Evolutionary conservation across 2,113 vertebrate species (phyloP).

Genomic region (Ptyas mucosa): DNA sequence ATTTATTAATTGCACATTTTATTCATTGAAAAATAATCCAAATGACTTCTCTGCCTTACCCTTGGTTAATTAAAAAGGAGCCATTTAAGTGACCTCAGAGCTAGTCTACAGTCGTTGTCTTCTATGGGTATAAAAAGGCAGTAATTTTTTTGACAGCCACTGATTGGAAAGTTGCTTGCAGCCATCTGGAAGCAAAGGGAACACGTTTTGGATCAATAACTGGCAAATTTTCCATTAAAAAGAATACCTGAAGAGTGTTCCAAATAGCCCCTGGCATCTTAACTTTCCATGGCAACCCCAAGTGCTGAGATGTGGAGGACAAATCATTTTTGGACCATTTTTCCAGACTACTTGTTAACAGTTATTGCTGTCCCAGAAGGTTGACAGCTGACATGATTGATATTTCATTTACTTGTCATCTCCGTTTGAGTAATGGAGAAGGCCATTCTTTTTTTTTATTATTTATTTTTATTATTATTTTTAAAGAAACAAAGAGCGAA

Average conservation of each 20-base stretch:
- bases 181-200: constrained; percentile 77
- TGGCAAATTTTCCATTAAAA: constrained; percentile 98
- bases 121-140: constrained; percentile 77
- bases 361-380: constrained; percentile 84
- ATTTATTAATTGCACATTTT: constrained; percentile 12
- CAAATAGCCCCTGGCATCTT: constrained; percentile 90
- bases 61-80: constrained; percentile 68
- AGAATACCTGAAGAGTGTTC: constrained; percentile 87
- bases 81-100: constrained; percentile 30
- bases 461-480: constrained; percentile 19
- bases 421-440: constrained; percentile 72
- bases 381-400: constrained; percentile 80
- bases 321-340: constrained; percentile 80
- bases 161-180: constrained; percentile 93
- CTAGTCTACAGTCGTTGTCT: constrained; percentile 65
- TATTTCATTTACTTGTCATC: constrained; percentile 81
- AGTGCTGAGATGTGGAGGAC: constrained; percentile 66
- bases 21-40: constrained; percentile 18
- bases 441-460: constrained; percentile 28
- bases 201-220: constrained; percentile 96
- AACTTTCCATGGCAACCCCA: constrained; percentile 73
- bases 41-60: constrained; percentile 8
- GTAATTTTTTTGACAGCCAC: constrained; percentile 88
- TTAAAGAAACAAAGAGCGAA: constrained; percentile 28
- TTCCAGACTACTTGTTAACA: constrained; percentile 85